These are phyloP conservation scores for Hycleus cichorii DNA, from an alignment of 1,140 invertebrate species.

Conservation along the genomic window DNA sequence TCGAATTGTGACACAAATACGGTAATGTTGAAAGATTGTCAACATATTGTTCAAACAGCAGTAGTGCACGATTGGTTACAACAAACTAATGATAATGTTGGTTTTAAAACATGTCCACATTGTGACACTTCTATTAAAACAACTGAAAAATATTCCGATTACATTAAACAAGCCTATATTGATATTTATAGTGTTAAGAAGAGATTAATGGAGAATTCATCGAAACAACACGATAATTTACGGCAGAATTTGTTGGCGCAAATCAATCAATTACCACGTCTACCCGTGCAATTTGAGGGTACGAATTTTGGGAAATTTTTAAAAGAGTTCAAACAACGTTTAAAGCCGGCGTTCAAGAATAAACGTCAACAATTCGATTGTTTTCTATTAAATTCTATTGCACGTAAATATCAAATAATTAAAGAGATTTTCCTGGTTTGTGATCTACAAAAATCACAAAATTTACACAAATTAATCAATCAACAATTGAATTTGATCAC, in stretches of 20 bases:
- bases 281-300: not conserved
- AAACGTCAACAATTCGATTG: slow-evolving; percentile 19
- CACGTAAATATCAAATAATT: slow-evolving; percentile 26
- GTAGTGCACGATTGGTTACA: slow-evolving; percentile 50
- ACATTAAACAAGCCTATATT: slow-evolving; percentile 47
- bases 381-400: slow-evolving; percentile 19
- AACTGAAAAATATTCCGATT: slow-evolving; percentile 52
- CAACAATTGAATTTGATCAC: not conserved
- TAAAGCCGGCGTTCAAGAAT: no score
- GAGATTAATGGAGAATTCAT: slow-evolving; percentile 39
- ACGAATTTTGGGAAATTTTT: not conserved
- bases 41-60: slow-evolving; percentile 51
- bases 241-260: not conserved
- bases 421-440: slow-evolving; percentile 13
- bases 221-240: slow-evolving; percentile 11
- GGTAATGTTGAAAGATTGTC: slow-evolving; percentile 56
- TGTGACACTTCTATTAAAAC: slow-evolving; percentile 56
- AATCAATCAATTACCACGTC: not conserved
- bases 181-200: slow-evolving; percentile 52
- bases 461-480: not conserved
- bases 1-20: slow-evolving; percentile 49
- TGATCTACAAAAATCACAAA: not conserved
- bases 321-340: not conserved
- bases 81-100: slow-evolving; percentile 41
- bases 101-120: slow-evolving; percentile 53